These are phyloP conservation scores for Folsomia manolachei DNA, from an alignment of 2,888 invertebrate species.

Conservation along the genomic window DNA sequence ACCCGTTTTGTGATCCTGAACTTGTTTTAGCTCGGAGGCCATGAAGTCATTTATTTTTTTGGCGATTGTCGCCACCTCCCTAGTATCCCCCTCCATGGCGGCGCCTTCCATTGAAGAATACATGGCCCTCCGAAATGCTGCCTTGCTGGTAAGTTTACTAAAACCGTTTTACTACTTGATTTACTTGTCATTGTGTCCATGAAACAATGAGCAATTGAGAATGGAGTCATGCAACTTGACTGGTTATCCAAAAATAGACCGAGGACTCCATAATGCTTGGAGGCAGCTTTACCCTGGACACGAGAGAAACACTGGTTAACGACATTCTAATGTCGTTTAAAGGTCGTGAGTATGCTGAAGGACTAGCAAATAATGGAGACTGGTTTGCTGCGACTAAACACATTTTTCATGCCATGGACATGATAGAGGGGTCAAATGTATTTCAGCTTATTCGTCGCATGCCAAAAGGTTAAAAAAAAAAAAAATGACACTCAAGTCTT, in stretches of 20 bases:
- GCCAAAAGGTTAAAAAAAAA: slow-evolving; percentile 63
- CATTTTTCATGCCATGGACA: slow-evolving; percentile 63
- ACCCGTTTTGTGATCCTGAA: too few relatives aligned
- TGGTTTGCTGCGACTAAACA: slow-evolving; percentile 65
- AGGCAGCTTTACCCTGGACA: slow-evolving; percentile 27
- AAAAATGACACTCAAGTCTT: too few relatives aligned
- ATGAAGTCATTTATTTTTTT: too few relatives aligned
- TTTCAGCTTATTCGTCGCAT: slow-evolving; percentile 65
- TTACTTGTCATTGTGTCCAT: background rate
- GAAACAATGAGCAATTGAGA: background rate
- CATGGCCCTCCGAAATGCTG: slow-evolving; percentile 21
- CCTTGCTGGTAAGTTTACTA: slow-evolving; percentile 35
- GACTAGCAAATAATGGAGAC: slow-evolving; percentile 51
- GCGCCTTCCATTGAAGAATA: slow-evolving; percentile 39
- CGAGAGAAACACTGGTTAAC: slow-evolving; percentile 46
- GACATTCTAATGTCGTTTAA: slow-evolving; percentile 49
- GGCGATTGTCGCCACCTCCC: too few relatives aligned
- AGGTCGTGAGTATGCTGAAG: slow-evolving; percentile 43
- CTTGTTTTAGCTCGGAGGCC: too few relatives aligned
- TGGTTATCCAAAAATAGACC: slow-evolving; percentile 10
- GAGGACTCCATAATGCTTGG: slow-evolving; percentile 33
- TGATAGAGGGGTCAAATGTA: slow-evolving; percentile 64
- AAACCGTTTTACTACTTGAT: background rate
- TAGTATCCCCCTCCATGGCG: too few relatives aligned
- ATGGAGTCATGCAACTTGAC: too few relatives aligned